Percentiles rank a stretch among this genome's conserved stretches.
These are phyloP conservation scores for Bos javanicus DNA, from an alignment of 2,113 vertebrate species.

Conservation along the genomic window DNA sequence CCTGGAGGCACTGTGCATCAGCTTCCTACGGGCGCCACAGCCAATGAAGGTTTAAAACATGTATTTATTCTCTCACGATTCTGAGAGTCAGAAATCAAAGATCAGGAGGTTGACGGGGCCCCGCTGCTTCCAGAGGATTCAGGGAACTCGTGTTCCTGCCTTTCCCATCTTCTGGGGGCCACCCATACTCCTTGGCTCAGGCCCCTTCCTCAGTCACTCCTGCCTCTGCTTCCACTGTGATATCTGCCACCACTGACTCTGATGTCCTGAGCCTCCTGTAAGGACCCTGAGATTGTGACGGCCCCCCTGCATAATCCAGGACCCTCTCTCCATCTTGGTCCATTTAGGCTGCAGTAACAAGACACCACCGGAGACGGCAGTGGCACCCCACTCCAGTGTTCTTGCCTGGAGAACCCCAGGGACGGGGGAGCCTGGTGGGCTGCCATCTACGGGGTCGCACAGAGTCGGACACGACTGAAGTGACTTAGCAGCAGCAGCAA, in stretches of 20 bases:
- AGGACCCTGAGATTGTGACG: not conserved
- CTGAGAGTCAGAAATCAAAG: not conserved
- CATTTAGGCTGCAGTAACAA: not conserved
- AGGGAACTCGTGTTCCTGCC: not conserved
- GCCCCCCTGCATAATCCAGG: not conserved
- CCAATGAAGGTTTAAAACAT: not conserved
- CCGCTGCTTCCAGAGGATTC: not conserved
- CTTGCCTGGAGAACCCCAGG: no score
- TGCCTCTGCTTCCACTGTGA: not conserved
- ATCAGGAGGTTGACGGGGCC: not conserved
- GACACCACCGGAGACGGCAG: not conserved
- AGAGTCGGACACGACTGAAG: no score
- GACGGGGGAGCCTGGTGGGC: no score
- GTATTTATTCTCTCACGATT: not conserved
- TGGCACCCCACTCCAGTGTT: no score
- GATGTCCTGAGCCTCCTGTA: not conserved
- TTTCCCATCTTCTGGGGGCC: not conserved
- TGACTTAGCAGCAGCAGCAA: no score
- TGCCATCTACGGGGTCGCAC: no score
- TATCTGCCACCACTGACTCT: rapidly evolving
- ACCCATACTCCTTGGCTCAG: not conserved
- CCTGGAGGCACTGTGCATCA: not conserved
- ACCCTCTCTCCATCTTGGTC: not conserved
- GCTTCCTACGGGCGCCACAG: not conserved
- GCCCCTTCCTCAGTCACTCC: not conserved